Conservation (phyloP, 2,113 vertebrate species). For the Progne subis region DNA sequence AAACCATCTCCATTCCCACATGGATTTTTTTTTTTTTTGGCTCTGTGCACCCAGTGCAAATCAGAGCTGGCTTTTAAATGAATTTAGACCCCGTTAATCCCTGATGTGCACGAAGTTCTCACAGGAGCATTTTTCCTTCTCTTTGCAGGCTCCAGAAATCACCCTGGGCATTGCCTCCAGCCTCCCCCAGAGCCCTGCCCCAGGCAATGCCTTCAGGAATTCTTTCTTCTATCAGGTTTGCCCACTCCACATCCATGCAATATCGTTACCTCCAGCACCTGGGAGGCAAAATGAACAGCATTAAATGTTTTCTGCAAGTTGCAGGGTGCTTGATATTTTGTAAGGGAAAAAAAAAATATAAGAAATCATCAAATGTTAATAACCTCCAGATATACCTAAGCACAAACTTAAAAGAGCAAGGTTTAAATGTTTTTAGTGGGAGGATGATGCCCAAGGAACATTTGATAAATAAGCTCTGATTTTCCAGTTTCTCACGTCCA, state of each 20-base stretch:
- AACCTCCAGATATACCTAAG: not conserved
- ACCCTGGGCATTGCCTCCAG: constrained; percentile 79
- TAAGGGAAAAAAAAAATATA: not conserved
- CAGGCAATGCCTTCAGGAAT: constrained; percentile 80
- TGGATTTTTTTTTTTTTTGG: not conserved
- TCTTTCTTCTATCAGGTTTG: constrained; percentile 89
- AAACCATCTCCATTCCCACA: not conserved
- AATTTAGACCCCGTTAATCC: not conserved
- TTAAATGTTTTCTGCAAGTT: not conserved
- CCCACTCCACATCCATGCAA: not conserved
- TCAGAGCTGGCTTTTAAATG: not conserved
- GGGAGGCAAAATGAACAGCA: not conserved
- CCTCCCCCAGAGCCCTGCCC: constrained; percentile 76
- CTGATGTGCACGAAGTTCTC: not conserved
- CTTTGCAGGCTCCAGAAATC: constrained; percentile 78
- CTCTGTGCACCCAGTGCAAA: not conserved
- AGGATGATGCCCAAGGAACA: not conserved
- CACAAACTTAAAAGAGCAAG: not conserved
- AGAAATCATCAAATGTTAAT: not conserved
- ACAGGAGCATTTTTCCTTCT: not conserved
- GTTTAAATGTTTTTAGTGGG: not conserved
- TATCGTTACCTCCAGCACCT: not conserved
- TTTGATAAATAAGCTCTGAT: not conserved
- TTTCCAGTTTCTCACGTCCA: not conserved
- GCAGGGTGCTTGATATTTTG: not conserved